Evolutionary conservation across 2,888 invertebrate genomes (phyloP), one percentile per base, ranked within the genome.

Genomic region (Hyppa rectilinea): DNA sequence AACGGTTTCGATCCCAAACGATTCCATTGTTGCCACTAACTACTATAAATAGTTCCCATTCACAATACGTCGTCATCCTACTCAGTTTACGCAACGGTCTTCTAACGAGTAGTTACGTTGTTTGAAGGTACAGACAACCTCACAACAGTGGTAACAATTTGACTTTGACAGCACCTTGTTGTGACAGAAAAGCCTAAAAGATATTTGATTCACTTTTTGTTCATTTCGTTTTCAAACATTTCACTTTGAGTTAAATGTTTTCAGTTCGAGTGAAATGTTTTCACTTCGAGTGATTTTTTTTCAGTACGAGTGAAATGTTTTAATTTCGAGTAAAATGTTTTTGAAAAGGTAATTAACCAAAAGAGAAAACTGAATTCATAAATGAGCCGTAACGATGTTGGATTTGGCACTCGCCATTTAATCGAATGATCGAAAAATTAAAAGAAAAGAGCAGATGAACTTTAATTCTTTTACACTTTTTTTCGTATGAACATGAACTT

Each of bases 11-110:
- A 70, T 56, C 49, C 5, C 40, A 78, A 81, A 58, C 82, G 64
- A 58, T 36, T 69, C 71, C 47, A 81, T 81, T 78, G 82, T 78
- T 69, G 34, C 56, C 45, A 23, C 43, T 55, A 64, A 38, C 47
- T 34, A 31, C 49, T 63, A 76, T 60, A 76, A 78, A 82, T 66
- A 71, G 60, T 61, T 12, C n/a, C 61, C 62, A 72, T 72, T 77
- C 73, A 79, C 61, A 17, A 64, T 47, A 60, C 65, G 23, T 49
- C 56, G 62, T 36, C 52, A 61, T 45, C 61, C 26, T 49, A 43
- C 49, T 34, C 50, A 12, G 50, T 52, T 82, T 56, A 50, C 83
- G 69, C 66, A 82, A 56, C 45, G 31, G n/a, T 17, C 36, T 31
- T 67, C 59, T 55, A 61, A 50, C 53, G 34, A 68, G n/a, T 53